These are phyloP conservation scores for Cygnus buccinator DNA, from an alignment of 2,113 vertebrate species.

Conservation along the genomic window DNA sequence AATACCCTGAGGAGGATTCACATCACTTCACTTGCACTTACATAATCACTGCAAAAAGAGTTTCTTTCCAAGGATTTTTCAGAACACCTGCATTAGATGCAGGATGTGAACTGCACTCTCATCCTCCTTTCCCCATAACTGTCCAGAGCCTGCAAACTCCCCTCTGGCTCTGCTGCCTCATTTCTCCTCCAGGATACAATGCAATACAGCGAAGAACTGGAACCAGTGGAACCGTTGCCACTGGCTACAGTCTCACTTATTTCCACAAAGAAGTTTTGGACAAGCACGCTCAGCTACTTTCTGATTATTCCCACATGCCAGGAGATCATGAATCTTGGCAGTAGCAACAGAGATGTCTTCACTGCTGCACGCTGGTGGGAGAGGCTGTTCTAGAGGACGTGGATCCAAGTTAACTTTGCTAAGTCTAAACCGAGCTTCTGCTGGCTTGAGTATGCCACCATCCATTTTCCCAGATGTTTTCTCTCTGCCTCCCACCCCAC, in stretches of 20 bases:
- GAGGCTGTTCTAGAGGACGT: not conserved
- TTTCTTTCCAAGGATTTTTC: not conserved
- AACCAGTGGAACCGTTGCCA: fast-evolving
- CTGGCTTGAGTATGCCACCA: too few species aligned
- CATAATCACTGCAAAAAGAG: not conserved
- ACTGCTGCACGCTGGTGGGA: not conserved
- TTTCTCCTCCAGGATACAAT: not conserved
- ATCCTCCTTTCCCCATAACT: not conserved
- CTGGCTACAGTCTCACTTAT: not conserved
- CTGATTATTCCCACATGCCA: not conserved
- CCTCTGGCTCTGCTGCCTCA: not conserved
- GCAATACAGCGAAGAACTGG: not conserved
- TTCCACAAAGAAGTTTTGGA: not conserved
- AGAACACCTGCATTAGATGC: not conserved
- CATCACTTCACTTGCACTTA: not conserved
- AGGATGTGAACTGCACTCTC: not conserved
- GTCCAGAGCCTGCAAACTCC: not conserved
- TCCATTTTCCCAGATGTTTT: not conserved
- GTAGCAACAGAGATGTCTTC: not conserved
- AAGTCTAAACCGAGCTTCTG: fast-evolving
- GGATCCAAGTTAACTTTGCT: not conserved
- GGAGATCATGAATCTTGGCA: not conserved
- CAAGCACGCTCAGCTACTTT: not conserved
- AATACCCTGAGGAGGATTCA: not conserved
- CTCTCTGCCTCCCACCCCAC: not conserved